Base-by-base conservation (phyloP, 1,140 invertebrate genomes). In the Cydia strobilella region DNA sequence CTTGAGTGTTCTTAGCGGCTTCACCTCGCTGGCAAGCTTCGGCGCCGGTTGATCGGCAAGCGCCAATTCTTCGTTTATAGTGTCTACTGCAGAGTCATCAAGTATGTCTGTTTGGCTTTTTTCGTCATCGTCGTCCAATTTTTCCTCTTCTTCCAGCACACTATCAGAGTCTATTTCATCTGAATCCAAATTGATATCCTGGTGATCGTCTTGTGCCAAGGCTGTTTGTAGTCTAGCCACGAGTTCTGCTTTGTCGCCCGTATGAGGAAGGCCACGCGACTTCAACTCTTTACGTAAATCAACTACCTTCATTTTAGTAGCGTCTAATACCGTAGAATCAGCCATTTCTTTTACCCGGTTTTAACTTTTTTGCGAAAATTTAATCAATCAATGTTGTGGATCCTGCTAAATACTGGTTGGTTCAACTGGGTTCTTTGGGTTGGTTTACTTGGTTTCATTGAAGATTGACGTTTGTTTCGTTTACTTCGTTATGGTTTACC, bases 251-350 rank as follows among this genome's bases (percentile, higher is more conserved):
- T 97, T 98, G 85, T 97, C 97, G 12, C 97, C 97, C 62, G 95
- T 92, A 15, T 95, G 94, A 18, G 95, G 92, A 15, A 97, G 90
- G 59, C 96, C 96, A 84, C 96, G 94, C 77, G 95, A 92, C 90
- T 97, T 97, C 35, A 97, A 90, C 90, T 97, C 96, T 81, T 95
- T 94, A 80, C 96, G 96, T 77, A 98, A 93, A 86, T 98, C 97
- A 9, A 96, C 94, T 39, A 97, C 96, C 94, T 96, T 93, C 85
- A 93, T 85, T 83, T 91, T 93, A 66, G 73, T 84, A 31, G 91
- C 77, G 77, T 93, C 90, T 25, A 62, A 82, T 51, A 88, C 77
- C 18, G 86, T 86, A 9, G 90, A 87, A 80, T 91, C 89, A 45
- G 88, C 87, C 89, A 93, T 93, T 76, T 51, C 51, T 18, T 74